Evolutionary conservation across 2,113 vertebrate genomes (phyloP).

Genomic region (Passer domesticus): DNA sequence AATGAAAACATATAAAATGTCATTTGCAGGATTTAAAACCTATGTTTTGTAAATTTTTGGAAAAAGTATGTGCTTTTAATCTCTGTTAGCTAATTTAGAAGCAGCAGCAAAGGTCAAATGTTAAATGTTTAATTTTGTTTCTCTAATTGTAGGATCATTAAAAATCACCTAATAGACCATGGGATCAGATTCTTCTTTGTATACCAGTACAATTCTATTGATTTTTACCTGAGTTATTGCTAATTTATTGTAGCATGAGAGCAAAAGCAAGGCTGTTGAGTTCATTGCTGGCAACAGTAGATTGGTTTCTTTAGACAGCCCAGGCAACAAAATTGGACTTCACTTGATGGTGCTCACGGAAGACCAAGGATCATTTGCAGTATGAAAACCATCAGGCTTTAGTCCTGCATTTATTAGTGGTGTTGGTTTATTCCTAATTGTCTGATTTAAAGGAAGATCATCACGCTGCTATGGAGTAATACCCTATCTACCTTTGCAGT

Average conservation of each 20-base stretch:
- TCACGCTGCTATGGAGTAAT: background rate
- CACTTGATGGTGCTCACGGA: background rate
- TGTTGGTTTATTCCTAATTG: background rate
- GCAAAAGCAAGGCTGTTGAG: background rate
- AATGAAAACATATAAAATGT: background rate
- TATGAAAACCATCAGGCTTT: background rate
- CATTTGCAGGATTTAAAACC: background rate
- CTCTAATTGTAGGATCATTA: background rate
- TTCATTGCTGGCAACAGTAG: background rate
- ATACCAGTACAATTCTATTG: background rate
- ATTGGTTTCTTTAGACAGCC: background rate
- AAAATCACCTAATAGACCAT: background rate
- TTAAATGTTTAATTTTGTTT: constrained; percentile 2
- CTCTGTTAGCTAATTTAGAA: background rate
- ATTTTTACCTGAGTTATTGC: background rate
- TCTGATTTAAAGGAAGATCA: background rate
- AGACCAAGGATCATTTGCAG: background rate
- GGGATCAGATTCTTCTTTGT: background rate
- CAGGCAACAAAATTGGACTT: background rate
- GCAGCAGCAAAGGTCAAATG: background rate
- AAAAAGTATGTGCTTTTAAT: background rate
- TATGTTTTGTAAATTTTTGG: background rate
- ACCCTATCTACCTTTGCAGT: background rate
- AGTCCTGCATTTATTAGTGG: background rate
- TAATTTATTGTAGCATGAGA: background rate